Conservation (phyloP, 2,888 invertebrate genomes). For the Xanthia togata region DNA sequence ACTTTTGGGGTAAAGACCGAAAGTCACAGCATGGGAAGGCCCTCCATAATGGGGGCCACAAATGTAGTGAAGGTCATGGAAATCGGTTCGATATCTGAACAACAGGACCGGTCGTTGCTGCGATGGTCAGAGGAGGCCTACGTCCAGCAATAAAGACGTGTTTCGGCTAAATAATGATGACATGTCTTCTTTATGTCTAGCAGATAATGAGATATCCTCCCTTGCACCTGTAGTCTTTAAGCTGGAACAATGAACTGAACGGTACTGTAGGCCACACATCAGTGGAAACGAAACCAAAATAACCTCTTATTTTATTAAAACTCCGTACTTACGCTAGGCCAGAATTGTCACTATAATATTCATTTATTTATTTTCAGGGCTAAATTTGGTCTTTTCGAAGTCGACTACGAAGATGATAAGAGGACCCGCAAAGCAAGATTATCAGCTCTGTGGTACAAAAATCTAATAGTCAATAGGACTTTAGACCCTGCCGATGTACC, state of each 20-base stretch:
- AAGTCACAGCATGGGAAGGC: neutral
- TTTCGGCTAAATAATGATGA: neutral
- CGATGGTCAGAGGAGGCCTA: neutral
- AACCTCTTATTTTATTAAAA: neutral
- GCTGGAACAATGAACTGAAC: neutral
- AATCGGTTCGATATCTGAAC: neutral
- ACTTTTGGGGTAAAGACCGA: neutral
- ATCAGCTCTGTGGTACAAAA: constrained; percentile 80
- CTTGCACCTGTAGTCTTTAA: neutral
- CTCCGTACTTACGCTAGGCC: neutral
- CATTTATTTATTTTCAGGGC: constrained; percentile 70
- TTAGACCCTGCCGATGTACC: constrained; percentile 69
- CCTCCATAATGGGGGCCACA: no score
- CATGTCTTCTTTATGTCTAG: neutral
- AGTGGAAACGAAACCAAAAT: neutral
- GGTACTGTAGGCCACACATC: neutral
- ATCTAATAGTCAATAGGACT: constrained; percentile 71
- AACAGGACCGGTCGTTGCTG: neutral
- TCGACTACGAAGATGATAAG: constrained; percentile 75
- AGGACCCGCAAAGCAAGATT: constrained; percentile 72
- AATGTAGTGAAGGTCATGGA: neutral
- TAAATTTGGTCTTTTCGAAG: constrained; percentile 83
- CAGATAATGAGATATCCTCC: neutral
- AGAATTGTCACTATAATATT: no score
- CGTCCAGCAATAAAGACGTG: neutral